Percentiles rank a stretch among this genome's conserved stretches.
Evolutionary conservation across 2,113 vertebrate genomes (phyloP).

Genomic region (Cygnus buccinator): DNA sequence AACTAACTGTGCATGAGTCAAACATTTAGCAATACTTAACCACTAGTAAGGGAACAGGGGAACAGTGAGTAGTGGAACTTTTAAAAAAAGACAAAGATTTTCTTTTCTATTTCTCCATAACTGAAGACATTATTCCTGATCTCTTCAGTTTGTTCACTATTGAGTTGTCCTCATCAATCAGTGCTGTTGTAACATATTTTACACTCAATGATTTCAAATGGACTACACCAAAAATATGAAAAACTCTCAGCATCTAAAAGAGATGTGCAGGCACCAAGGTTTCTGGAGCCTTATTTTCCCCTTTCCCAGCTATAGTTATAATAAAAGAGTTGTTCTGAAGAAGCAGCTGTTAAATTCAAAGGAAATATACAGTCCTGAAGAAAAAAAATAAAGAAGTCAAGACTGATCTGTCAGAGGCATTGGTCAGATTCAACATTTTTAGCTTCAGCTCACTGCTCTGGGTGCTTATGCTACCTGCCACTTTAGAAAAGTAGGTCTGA

Average conservation of each 20-base stretch:
- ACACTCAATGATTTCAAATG: not conserved
- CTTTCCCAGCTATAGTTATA: not conserved
- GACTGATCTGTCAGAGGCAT: not conserved
- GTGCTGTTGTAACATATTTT: not conserved
- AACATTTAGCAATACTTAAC: not conserved
- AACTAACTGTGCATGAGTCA: not conserved
- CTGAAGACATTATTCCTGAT: not conserved
- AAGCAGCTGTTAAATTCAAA: not conserved
- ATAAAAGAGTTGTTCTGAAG: not conserved
- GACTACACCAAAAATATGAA: not conserved
- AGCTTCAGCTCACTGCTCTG: not conserved
- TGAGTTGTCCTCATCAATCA: not conserved
- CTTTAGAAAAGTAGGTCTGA: not conserved
- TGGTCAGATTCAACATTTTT: not conserved
- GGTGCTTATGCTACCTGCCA: not conserved
- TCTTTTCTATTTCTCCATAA: not conserved
- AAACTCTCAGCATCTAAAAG: not conserved
- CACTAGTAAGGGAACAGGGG: not conserved
- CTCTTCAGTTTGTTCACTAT: not conserved
- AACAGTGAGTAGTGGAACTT: not conserved
- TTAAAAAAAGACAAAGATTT: not conserved
- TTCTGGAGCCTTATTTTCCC: not conserved
- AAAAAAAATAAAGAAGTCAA: not conserved
- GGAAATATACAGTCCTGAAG: not conserved
- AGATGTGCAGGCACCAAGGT: not conserved